Conservation (phyloP, 2,113 vertebrate species). For the Sebastes fasciatus region DNA sequence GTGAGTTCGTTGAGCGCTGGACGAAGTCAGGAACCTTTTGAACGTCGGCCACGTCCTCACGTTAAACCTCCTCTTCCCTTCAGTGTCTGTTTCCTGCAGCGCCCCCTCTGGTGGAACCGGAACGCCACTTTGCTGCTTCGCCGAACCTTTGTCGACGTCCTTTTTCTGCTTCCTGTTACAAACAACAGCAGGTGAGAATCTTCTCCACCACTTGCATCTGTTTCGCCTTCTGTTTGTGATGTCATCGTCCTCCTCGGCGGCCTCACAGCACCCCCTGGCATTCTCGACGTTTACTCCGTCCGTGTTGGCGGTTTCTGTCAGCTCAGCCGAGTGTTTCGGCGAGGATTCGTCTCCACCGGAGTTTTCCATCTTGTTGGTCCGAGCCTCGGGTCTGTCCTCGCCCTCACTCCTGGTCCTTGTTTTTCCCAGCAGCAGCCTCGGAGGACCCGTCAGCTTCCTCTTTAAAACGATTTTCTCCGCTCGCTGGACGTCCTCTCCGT, state of each 20-base stretch:
- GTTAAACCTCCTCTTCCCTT: constrained; percentile 6
- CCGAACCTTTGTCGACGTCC: neutral
- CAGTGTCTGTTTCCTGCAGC: neutral
- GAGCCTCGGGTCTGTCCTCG: constrained; percentile 27
- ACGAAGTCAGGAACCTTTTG: neutral
- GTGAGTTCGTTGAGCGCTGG: too few relatives aligned
- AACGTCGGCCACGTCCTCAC: constrained; percentile 20
- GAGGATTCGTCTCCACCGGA: too few relatives aligned
- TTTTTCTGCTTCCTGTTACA: constrained; percentile 45
- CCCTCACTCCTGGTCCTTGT: constrained; percentile 24
- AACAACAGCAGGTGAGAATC: constrained; percentile 32
- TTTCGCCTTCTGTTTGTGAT: neutral
- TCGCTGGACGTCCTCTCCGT: neutral
- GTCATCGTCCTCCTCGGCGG: neutral
- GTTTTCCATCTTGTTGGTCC: neutral
- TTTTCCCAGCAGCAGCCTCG: constrained; percentile 57
- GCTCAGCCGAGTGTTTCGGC: neutral
- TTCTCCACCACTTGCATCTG: constrained; percentile 34
- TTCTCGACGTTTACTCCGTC: too few relatives aligned
- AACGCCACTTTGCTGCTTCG: too few relatives aligned
- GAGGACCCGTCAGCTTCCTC: constrained; percentile 47
- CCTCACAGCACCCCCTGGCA: neutral
- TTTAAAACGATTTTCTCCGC: constrained; percentile 52
- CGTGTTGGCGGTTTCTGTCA: too few relatives aligned
- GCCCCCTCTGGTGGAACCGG: neutral